phyloP scores from a whole-genome alignment of 2,113 vertebrate species.

The Pygoscelis adeliae region DNA sequence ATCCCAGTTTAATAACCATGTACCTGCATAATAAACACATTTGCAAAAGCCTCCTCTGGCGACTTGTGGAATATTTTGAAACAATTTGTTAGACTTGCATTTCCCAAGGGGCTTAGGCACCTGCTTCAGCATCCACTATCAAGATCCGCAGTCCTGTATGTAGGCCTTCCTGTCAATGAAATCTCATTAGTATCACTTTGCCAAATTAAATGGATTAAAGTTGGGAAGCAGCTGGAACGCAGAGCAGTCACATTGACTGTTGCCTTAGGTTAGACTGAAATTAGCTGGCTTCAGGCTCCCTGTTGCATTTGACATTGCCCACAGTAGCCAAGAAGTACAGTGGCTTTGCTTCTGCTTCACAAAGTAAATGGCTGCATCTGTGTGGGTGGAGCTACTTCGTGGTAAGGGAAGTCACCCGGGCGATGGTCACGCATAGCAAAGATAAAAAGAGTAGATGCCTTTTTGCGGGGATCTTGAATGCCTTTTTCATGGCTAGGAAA shows the following conservation, averaged over 20 bases:
- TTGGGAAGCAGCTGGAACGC: conserved; percentile 4
- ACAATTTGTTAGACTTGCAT: neutral
- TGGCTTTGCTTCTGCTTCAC: neutral
- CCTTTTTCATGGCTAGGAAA: neutral
- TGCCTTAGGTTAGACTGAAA: conserved; percentile 37
- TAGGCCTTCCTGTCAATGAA: neutral
- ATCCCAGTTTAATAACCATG: neutral
- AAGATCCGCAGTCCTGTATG: neutral
- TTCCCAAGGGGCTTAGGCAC: conserved; percentile 10
- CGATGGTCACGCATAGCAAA: neutral
- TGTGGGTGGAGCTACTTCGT: neutral
- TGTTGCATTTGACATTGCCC: neutral
- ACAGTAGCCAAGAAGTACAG: neutral
- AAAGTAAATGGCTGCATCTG: neutral
- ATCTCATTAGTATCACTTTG: conserved; percentile 53
- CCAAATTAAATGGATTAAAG: conserved; percentile 51
- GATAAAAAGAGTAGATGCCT: neutral
- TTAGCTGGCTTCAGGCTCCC: conserved; percentile 1
- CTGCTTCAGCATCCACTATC: neutral
- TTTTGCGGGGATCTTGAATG: neutral
- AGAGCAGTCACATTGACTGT: neutral
- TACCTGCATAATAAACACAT: neutral
- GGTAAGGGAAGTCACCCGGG: neutral
- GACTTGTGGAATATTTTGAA: neutral
- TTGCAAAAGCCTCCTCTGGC: neutral